A percentile compares a stretch with the other conserved stretches of the same genome.
These are phyloP conservation scores for Agelaius tricolor DNA, from an alignment of 2,113 vertebrate genomes.

Conservation along the genomic window DNA sequence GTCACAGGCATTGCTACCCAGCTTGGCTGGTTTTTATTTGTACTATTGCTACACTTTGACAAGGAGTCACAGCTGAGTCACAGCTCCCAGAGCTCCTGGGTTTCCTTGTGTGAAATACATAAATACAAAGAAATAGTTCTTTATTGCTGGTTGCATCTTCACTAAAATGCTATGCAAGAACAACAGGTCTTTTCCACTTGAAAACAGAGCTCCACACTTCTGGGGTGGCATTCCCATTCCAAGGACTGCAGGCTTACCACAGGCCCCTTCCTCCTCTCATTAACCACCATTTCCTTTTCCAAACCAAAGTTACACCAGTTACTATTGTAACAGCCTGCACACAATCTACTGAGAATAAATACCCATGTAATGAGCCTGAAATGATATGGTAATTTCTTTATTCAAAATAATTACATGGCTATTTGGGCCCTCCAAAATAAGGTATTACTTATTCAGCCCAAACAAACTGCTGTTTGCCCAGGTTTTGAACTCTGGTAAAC, in stretches of 20 bases:
- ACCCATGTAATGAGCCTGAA: slow-evolving; percentile 62
- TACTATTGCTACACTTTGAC: not conserved
- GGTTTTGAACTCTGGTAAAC: slow-evolving; percentile 64
- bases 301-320: not conserved
- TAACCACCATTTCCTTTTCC: not conserved
- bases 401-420: slow-evolving; percentile 70
- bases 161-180: not conserved
- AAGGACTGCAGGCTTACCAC: not conserved
- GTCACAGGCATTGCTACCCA: not conserved
- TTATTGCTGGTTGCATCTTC: not conserved
- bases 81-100: not conserved
- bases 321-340: slow-evolving; percentile 3
- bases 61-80: not conserved
- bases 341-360: slow-evolving; percentile 56
- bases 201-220: not conserved
- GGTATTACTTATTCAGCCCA: slow-evolving; percentile 61
- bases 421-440: slow-evolving; percentile 57
- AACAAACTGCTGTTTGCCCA: slow-evolving; percentile 64
- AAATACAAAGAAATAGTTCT: not conserved
- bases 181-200: not conserved
- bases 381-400: slow-evolving; percentile 67
- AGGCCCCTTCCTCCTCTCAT: not conserved
- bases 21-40: not conserved
- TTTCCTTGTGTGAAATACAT: not conserved
- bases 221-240: not conserved